Conservation (phyloP, 1,140 invertebrate species). For the Drosophila nebulosa region DNA sequence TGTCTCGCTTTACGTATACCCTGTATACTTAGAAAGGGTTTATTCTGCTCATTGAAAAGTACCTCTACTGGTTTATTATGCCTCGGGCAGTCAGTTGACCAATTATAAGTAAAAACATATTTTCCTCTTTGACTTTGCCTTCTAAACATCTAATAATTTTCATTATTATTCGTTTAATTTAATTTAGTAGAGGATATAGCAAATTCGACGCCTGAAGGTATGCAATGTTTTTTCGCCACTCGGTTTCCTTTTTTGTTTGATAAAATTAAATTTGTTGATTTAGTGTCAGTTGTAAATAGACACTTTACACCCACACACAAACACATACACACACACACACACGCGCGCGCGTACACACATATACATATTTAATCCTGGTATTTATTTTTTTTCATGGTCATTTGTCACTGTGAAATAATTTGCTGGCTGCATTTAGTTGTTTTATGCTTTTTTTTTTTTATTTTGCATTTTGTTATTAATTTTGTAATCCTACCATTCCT, state of each 20-base stretch:
- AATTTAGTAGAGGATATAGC: neutral
- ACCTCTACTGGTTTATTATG: too few species aligned
- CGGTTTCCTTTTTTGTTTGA: conserved; percentile 10
- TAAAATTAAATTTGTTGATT: conserved; percentile 77
- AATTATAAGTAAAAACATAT: too few species aligned
- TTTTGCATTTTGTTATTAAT: conserved; percentile 27
- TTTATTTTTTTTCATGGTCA: conserved; percentile 39
- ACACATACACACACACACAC: conserved; percentile 17
- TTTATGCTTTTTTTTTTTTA: conserved; percentile 28
- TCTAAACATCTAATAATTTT: too few species aligned
- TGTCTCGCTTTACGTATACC: neutral
- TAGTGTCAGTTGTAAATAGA: conserved; percentile 46
- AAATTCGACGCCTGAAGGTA: neutral
- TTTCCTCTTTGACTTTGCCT: too few species aligned
- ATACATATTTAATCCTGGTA: conserved; percentile 63
- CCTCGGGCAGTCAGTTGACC: too few species aligned
- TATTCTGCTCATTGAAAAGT: too few species aligned
- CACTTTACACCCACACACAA: neutral
- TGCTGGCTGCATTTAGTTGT: conserved; percentile 41
- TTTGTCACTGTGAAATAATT: conserved; percentile 70
- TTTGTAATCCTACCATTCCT: conserved; percentile 52
- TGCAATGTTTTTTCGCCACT: neutral
- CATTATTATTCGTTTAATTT: too few species aligned
- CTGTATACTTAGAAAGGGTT: neutral
- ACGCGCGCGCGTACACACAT: neutral